Base-by-base conservation (phyloP, 2,888 invertebrate genomes). In the Myathropa florea region DNA sequence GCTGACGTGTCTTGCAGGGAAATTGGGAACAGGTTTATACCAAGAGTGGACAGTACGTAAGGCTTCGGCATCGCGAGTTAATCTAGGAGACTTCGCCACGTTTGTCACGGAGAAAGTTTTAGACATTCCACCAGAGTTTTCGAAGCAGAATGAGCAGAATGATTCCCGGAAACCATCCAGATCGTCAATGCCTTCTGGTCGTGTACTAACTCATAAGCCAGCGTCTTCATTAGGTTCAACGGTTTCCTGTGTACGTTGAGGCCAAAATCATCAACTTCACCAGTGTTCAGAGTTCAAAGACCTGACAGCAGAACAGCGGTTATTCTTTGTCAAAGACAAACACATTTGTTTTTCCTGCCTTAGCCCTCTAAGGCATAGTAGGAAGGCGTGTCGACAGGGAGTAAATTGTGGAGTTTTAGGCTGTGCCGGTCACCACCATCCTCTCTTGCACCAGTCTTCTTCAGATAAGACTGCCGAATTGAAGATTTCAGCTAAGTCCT, bases 391-490 rank as follows among this genome's bases (percentile, higher is more conserved):
- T 14, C 18, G 39, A 4, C 12, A 64, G 36, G 57, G 64, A 12
- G 10, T 9, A 21, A 14, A 12, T 9, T 77, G 68, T 36, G 36
- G 33, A 0, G 0, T 64, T 12, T 12, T 14, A 14, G 55, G 63
- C 0, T 79, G 65, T 59, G 23, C 28, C 0, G 46, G 57, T 6
- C 60, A 30, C 23, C 78, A 79, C 28, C 78, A 78, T 12, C 57
- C 39, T 4, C 64, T 64, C 0, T 10, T 64, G n/a, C 77, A 77
- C 9, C 63, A 70, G 0, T 1, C 26, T 4, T 3, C 36, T n/a
- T n/a, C n/a, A n/a, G n/a, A n/a, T 7, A 2, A 28, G 1, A 23
- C 6, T 12, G 4, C 24, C 3, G 36, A 46, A 4, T 23, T 63
- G 33, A 68, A 61, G 6, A 14, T 24, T 3, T 28, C n/a, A n/a